Evolutionary conservation across 92 coral and sea anemone genomes (phyloP).

Genomic region (Porites lobata): DNA sequence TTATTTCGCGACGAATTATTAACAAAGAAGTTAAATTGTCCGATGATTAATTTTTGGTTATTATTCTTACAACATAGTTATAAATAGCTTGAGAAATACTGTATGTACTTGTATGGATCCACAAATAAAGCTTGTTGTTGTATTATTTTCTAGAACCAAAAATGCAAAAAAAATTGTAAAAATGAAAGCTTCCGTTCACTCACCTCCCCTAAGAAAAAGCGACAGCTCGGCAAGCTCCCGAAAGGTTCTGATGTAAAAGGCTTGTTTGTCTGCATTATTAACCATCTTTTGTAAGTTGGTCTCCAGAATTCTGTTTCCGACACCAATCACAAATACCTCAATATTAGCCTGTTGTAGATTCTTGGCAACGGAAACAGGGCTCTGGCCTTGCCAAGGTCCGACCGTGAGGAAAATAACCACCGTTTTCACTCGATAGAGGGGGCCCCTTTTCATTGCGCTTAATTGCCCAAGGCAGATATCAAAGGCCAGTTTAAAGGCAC

Average conservation of each 20-base stretch:
- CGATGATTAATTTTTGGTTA: no score
- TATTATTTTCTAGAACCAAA: no score
- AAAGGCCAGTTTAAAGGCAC: conserved; percentile 62
- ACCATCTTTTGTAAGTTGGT: neutral
- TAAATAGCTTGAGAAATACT: no score
- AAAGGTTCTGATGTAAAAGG: conserved; percentile 72
- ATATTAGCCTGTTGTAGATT: conserved; percentile 18
- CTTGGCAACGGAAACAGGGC: conserved; percentile 56
- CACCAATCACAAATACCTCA: conserved; percentile 81
- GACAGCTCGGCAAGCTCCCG: conserved; percentile 74
- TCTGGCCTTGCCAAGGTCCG: conserved; percentile 53
- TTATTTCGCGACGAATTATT: no score
- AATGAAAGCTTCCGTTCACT: neutral
- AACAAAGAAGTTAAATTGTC: no score
- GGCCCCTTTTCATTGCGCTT: conserved; percentile 46
- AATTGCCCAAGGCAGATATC: conserved; percentile 51
- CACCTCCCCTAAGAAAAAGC: conserved; percentile 84
- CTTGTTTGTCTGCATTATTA: conserved; percentile 29
- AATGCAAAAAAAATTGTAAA: no score
- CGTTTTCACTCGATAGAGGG: conserved; percentile 29
- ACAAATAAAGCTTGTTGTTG: no score
- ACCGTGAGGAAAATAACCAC: conserved; percentile 77
- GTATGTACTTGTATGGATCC: no score
- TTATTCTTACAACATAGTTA: no score
- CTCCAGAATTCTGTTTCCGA: conserved; percentile 27